These are phyloP conservation scores for Caenorhabditis inopinata DNA, from an alignment of 1,140 invertebrate genomes.

Conservation along the genomic window DNA sequence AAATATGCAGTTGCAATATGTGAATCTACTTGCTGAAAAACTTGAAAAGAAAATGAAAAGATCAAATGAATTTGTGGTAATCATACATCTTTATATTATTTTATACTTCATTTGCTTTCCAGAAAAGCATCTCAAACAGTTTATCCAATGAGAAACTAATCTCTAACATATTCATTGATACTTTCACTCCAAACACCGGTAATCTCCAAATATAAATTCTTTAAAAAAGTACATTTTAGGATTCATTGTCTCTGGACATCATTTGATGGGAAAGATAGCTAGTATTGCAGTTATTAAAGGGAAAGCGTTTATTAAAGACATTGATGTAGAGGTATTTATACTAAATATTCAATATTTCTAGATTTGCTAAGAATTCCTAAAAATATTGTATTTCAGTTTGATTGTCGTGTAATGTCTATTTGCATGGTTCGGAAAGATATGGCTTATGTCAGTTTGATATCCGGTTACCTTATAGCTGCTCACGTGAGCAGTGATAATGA, in stretches of 20 bases:
- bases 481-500: slow-evolving; percentile 45
- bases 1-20: neutral
- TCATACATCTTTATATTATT: neutral
- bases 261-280: slow-evolving; percentile 67
- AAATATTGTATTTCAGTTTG: slow-evolving; percentile 66
- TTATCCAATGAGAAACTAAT: neutral
- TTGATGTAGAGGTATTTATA: slow-evolving; percentile 67
- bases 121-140: neutral
- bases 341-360: too few species aligned
- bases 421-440: slow-evolving; percentile 64
- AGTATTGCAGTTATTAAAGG: slow-evolving; percentile 65
- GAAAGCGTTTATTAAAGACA: slow-evolving; percentile 67
- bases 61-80: neutral
- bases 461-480: slow-evolving; percentile 68
- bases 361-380: too few species aligned
- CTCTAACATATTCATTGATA: neutral
- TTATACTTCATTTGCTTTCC: neutral
- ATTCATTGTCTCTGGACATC: slow-evolving; percentile 35
- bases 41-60: neutral
- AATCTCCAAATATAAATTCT: too few species aligned
- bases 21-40: neutral
- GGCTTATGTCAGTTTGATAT: slow-evolving; percentile 68
- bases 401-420: slow-evolving; percentile 69
- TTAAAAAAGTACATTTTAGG: neutral
- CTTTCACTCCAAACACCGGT: slow-evolving; percentile 3